These are phyloP conservation scores for Tyrophagus putrescentiae DNA, from an alignment of 1,140 invertebrate species.

Conservation along the genomic window DNA sequence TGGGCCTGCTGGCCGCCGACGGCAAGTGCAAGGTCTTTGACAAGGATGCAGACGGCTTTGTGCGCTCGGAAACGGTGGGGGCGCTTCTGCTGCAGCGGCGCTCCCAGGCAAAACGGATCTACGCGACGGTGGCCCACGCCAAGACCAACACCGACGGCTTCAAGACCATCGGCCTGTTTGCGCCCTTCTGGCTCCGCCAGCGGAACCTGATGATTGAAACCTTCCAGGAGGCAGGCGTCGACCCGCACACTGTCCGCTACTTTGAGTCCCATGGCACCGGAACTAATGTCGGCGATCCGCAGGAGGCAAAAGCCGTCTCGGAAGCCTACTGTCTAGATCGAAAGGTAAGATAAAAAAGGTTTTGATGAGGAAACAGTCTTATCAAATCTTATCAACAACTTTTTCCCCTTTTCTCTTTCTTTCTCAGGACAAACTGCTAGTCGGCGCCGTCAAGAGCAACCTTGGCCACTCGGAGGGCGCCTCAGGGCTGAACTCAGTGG, in stretches of 20 bases:
- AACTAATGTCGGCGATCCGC: conserved; percentile 61
- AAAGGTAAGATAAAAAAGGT: conserved; percentile 9
- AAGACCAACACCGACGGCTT: conserved; percentile 44
- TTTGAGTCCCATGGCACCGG: conserved; percentile 39
- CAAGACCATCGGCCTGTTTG: conserved; percentile 38
- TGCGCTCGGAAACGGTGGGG: conserved; percentile 59
- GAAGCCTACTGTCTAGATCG: conserved; percentile 32
- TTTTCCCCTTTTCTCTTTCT: conserved; percentile 3
- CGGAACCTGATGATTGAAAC: conserved; percentile 32
- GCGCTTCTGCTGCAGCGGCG: conserved; percentile 64
- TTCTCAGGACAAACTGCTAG: conserved; percentile 45
- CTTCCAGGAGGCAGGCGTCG: conserved; percentile 32
- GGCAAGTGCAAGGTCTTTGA: conserved; percentile 88
- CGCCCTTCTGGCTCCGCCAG: conserved; percentile 27
- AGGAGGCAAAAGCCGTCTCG: conserved; percentile 67
- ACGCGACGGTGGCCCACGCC: conserved; percentile 55
- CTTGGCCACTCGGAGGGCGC: conserved; percentile 80
- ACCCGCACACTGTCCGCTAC: conserved; percentile 32
- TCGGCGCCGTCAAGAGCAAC: conserved; percentile 85
- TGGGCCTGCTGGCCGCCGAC: conserved; percentile 72
- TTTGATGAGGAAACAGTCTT: too few relatives aligned
- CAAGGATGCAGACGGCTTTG: conserved; percentile 56
- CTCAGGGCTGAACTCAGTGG: conserved; percentile 48
- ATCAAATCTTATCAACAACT: too few relatives aligned
- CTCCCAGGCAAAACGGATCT: conserved; percentile 55